Conservation (phyloP, 1,140 invertebrate genomes). For the Propsilocerus akamusi region DNA sequence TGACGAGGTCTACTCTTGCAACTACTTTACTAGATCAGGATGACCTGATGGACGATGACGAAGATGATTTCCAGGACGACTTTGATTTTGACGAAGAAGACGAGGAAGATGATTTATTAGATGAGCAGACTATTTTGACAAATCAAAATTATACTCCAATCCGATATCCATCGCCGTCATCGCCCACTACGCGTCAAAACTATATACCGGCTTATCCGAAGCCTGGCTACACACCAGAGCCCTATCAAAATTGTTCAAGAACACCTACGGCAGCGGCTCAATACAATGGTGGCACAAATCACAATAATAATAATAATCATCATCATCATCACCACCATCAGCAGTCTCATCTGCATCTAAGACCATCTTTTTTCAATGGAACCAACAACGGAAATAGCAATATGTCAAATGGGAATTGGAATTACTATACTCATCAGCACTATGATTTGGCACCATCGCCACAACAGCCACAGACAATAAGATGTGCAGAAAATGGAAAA, state of each 20-base stretch:
- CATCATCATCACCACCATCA: slow-evolving; percentile 8
- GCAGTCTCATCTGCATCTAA: slow-evolving; percentile 13
- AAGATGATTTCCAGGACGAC: slow-evolving; percentile 34
- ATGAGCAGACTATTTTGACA: slow-evolving; percentile 25
- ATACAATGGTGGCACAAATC: slow-evolving; percentile 7
- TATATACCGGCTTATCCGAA: slow-evolving; percentile 13
- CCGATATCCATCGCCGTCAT: slow-evolving; percentile 16
- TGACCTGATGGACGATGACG: slow-evolving; percentile 26
- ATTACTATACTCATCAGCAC: slow-evolving; percentile 15
- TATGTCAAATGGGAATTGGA: slow-evolving; percentile 13
- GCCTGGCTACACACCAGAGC: slow-evolving; percentile 14
- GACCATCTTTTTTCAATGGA: slow-evolving; percentile 15
- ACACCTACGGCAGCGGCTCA: slow-evolving; percentile 15
- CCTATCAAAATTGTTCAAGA: slow-evolving; percentile 23
- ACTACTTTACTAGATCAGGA: slow-evolving; percentile 28
- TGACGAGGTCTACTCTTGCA: slow-evolving; percentile 26
- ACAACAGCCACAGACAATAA: slow-evolving; percentile 58
- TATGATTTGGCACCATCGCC: slow-evolving; percentile 13
- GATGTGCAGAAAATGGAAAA: slow-evolving; percentile 75
- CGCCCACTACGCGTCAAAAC: slow-evolving; percentile 10
- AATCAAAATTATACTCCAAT: slow-evolving; percentile 21
- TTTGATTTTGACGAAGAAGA: slow-evolving; percentile 29
- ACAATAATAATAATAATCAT: slow-evolving; percentile 6
- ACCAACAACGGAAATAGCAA: slow-evolving; percentile 25
- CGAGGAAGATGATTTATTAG: slow-evolving; percentile 31